Base-by-base conservation (phyloP, 2,797 vertebrate genomes). In the Arrhamphus sclerolepis region DNA sequence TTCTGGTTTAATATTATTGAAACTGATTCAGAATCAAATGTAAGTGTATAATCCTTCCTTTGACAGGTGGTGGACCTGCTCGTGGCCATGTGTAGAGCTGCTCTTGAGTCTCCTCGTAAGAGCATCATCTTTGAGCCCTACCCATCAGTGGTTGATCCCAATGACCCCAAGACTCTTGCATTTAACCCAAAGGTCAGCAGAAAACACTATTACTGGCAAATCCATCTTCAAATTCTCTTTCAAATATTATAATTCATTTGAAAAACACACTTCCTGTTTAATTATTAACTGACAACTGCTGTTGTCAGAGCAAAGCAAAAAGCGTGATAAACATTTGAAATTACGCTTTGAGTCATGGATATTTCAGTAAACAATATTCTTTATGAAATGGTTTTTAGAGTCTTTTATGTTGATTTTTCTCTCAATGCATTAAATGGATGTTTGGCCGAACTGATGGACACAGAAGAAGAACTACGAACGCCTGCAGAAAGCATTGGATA, bases 391-490 rank as follows among this genome's bases (percentile, higher is more conserved):
- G 72, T 78, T 74, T n/a, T 83, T 72, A 86, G 70, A 86, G 61
- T 54, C 68, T 57, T 82, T 71, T 78, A 66, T 89, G 82, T 85
- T 84, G 66, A 76, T 81, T 64, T 65, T 67, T 81, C 48, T 87
- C 59, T 85, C 65, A 60, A 70, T 75, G 66, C 66, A 61, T 65
- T 70, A 66, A 72, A 77, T 73, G 72, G 74, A 81, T 85, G 70
- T 80, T 78, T 75, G 84, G 77, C 76, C 83, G 70, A 82, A 80
- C 80, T 70, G 79, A 84, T 91, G 80, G 83, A 86, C 83, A 88
- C 91, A 99, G 98, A 99, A 99, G 89, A 99, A 99, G 92, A 99
- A 99, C 92, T 99, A 99, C 10, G 98, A 99, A 87, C 94, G 98
- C 79, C 93, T 99, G 87, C 98, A 99, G 91, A 98, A 98, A 91